phyloP scores from a whole-genome alignment of 2,797 vertebrate species.

The Phoeniculus purpureus region DNA sequence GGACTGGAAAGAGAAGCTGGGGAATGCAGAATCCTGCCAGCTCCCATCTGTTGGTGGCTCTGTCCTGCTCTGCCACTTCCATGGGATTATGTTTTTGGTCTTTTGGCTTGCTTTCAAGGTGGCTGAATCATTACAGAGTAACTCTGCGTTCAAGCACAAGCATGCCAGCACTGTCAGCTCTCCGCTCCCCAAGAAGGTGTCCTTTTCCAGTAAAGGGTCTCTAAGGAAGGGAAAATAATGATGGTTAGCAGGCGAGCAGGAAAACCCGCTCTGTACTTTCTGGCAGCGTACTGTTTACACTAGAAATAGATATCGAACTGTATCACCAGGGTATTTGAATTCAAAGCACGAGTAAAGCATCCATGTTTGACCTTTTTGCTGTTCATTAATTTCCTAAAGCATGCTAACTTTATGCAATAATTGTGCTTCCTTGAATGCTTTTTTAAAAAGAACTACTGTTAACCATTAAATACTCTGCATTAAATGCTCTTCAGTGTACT shows the following conservation, averaged over 20 bases:
- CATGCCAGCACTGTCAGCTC: background rate
- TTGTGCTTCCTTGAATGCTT: background rate
- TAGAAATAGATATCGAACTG: background rate
- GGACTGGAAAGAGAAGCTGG: background rate
- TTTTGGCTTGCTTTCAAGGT: background rate
- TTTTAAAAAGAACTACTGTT: background rate
- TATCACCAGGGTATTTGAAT: background rate
- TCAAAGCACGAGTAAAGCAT: background rate
- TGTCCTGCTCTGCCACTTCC: background rate
- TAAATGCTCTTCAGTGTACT: background rate
- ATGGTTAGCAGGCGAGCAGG: background rate
- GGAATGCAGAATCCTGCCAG: background rate
- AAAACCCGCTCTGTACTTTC: background rate
- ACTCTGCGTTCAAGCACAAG: fast-evolving
- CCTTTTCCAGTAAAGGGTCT: background rate
- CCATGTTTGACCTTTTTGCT: background rate
- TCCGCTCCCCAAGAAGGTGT: fast-evolving
- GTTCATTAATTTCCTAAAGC: constrained; percentile 4
- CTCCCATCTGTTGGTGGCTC: background rate
- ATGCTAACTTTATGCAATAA: background rate
- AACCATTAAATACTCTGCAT: background rate
- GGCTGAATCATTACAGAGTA: background rate
- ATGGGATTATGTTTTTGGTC: background rate
- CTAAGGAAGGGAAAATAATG: background rate
- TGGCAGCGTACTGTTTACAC: background rate